Conservation (phyloP, 2,113 vertebrate genomes). For the Halichoeres trimaculatus region DNA sequence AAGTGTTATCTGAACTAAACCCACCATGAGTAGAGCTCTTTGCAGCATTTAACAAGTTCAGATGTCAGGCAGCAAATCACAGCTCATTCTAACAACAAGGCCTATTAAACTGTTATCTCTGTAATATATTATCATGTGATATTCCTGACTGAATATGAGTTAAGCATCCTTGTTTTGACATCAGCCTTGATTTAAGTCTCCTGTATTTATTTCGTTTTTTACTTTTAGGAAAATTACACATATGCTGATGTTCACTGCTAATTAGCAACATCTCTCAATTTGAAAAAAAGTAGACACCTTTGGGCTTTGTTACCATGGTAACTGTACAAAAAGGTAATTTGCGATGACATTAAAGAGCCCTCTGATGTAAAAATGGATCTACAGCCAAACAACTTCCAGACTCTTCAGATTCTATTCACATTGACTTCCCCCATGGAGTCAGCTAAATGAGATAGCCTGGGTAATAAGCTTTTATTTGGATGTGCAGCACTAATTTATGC, state of each 20-base stretch:
- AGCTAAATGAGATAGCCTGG: conserved; percentile 29
- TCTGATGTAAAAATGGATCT: conserved; percentile 9
- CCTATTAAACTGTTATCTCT: too few relatives aligned
- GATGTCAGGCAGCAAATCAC: too few relatives aligned
- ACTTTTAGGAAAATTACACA: not conserved
- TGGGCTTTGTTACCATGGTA: conserved; percentile 14
- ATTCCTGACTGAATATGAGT: too few relatives aligned
- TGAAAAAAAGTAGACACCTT: not conserved
- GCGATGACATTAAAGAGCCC: not conserved
- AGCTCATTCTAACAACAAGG: too few relatives aligned
- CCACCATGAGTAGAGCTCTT: too few relatives aligned
- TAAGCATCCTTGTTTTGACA: too few relatives aligned
- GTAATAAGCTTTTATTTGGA: conserved; percentile 32
- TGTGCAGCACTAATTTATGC: conserved; percentile 15
- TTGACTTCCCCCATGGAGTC: conserved; percentile 3
- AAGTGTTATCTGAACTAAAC: too few relatives aligned
- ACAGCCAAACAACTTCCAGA: conserved; percentile 6
- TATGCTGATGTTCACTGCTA: not conserved
- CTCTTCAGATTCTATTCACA: too few relatives aligned
- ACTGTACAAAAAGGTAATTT: not conserved
- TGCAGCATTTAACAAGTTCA: too few relatives aligned
- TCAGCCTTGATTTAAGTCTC: too few relatives aligned
- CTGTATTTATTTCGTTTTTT: not conserved
- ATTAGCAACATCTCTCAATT: not conserved
- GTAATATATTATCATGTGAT: too few relatives aligned